Conservation (phyloP, 2,113 vertebrate species). For the Paracanthobrama guichenoti region DNA sequence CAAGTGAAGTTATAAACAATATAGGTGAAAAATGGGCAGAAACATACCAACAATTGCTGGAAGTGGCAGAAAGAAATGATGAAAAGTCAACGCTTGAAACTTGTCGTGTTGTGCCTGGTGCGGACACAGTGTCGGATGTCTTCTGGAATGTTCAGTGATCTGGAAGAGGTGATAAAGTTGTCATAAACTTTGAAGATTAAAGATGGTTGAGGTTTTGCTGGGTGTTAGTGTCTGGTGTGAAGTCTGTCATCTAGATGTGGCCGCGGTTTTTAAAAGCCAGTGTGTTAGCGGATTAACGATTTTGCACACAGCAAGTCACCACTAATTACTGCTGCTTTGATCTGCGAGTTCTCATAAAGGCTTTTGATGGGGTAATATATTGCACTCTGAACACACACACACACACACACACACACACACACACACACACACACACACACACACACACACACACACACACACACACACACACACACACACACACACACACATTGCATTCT, state of each 20-base stretch:
- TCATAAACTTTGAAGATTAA: slow-evolving; percentile 26
- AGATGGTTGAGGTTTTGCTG: not conserved
- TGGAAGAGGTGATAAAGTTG: not conserved
- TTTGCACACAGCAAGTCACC: slow-evolving; percentile 37
- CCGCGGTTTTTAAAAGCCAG: slow-evolving; percentile 23
- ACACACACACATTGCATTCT: slow-evolving; percentile 4
- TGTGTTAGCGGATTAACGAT: slow-evolving; percentile 41
- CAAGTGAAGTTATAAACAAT: not conserved
- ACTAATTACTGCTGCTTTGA: slow-evolving; percentile 52
- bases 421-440: slow-evolving; percentile 2
- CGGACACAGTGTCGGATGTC: not conserved
- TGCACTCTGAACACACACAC: slow-evolving; percentile 34
- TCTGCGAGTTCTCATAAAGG: slow-evolving; percentile 41
- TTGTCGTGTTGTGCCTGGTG: not conserved
- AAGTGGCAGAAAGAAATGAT: not conserved
- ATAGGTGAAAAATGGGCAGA: not conserved
- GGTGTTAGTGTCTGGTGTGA: not conserved
- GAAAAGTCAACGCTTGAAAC: not conserved
- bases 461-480: slow-evolving; percentile 16
- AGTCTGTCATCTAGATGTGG: not conserved
- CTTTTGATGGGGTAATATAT: slow-evolving; percentile 51
- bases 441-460: slow-evolving; percentile 2
- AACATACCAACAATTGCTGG: not conserved
- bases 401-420: no score
- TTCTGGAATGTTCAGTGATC: not conserved